These are phyloP conservation scores for Stichopus horrens DNA, from an alignment of 53 echinoderm and acorn worm genomes.

Conservation along the genomic window DNA sequence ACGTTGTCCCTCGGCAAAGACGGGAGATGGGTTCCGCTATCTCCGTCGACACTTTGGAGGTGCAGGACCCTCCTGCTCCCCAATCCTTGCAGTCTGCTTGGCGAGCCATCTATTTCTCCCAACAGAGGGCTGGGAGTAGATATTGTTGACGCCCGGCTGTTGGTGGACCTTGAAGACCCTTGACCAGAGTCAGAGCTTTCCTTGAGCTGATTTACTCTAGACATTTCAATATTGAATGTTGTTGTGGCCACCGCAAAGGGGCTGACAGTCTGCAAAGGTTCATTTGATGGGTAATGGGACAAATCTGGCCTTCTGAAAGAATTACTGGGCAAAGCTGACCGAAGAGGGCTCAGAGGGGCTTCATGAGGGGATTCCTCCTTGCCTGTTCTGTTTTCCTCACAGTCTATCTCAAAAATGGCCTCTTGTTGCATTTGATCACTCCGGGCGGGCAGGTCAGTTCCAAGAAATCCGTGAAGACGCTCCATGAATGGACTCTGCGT, in stretches of 20 bases:
- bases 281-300: not conserved
- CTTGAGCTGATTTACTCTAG: conserved; percentile 60
- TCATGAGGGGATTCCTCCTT: not conserved
- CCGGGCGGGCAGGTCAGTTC: not conserved
- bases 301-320: not conserved
- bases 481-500: conserved; percentile 75
- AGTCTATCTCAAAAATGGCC: conserved; percentile 67
- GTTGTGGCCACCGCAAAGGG: not conserved
- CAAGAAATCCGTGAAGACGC: conserved; percentile 44
- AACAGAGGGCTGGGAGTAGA: conserved; percentile 87
- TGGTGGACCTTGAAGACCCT: conserved; percentile 73
- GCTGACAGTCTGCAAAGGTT: not conserved
- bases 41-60: conserved; percentile 29
- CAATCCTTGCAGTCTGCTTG: not conserved
- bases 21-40: conserved; percentile 17
- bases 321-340: not conserved
- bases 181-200: conserved; percentile 89
- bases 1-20: not conserved
- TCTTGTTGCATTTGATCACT: conserved; percentile 49
- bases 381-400: conserved; percentile 25
- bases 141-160: conserved; percentile 64
- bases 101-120: conserved; percentile 33
- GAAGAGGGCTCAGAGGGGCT: not conserved
- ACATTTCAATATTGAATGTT: conserved; percentile 67
- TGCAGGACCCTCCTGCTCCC: conserved; percentile 5